Evolutionary conservation across 30 jellyfish, hydroid and myxozoan genomes (phyloP), one percentile per base, ranked within the genome.

Genomic region (Aurelia aurita): DNA sequence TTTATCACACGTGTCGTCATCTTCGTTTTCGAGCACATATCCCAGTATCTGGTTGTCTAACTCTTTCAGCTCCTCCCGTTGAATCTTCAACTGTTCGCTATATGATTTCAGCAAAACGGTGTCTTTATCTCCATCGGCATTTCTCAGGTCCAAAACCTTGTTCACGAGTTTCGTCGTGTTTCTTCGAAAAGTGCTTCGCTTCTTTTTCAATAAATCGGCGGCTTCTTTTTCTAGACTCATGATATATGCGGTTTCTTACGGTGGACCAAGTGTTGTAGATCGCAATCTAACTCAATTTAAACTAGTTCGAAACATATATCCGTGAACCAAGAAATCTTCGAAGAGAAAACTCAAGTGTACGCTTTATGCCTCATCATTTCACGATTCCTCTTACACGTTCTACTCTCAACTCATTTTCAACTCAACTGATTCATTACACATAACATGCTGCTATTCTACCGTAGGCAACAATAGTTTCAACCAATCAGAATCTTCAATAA

Each of bases 231-330:
- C 77, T 65, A 7, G 78, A 54, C 55, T 22, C n/a, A n/a, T 29
- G 9, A 46, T 11, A 19, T 18, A 46, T 10, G 32, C 73, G 9
- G 18, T 54, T 9, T 6, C n/a, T 47, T 16, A 47, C 59, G 87
- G 66, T 74, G 57, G 66, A 31, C 73, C 87, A 74, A 26, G 87
- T 54, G 59, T 16, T 31, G 57, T n/a, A n/a, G n/a, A n/a, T n/a
- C n/a, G n/a, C n/a, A n/a, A n/a, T n/a, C n/a, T n/a, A n/a, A n/a
- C n/a, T n/a, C n/a, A n/a, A n/a, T n/a, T n/a, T n/a, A n/a, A n/a
- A n/a, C n/a, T n/a, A n/a, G n/a, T n/a, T n/a, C n/a, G n/a, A n/a
- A n/a, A n/a, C n/a, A n/a, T n/a, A n/a, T n/a, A n/a, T n/a, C n/a
- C n/a, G n/a, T n/a, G n/a, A n/a, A n/a, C n/a, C n/a, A n/a, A n/a